Evolutionary conservation across 2,113 vertebrate species (phyloP), one percentile per base, ranked within the genome.

Genomic region (Vombatus ursinus): DNA sequence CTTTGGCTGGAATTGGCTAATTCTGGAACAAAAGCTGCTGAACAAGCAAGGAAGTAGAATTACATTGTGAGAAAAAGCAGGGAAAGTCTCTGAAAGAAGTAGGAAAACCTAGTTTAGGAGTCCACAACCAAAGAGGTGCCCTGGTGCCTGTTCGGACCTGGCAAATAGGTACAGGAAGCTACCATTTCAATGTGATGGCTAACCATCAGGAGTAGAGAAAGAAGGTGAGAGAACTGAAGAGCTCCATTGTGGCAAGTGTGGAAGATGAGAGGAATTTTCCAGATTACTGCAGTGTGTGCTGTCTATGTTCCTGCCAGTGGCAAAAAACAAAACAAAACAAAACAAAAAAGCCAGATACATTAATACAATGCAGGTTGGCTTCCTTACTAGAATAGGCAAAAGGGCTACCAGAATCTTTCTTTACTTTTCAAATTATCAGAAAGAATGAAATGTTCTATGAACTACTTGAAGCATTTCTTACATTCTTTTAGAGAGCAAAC

Each of bases 21-120:
- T 84, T 84, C n/a, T 84, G 68, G n/a, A 84, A 84, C 68, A 84
- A 84, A 84, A 84, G n/a, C 68, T 84, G 68, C 68, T 84, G 68
- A 84, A 77, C 61, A 77, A n/a, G 61, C 61, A 77, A 77, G 37
- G 14, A n/a, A n/a, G 16, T 77, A 77, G 54, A 57, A 84, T 84
- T n/a, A 84, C 68, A 84, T 44, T 84, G 68, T 84, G 68, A 84
- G 68, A 84, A 84, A 61, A 84, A 84, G n/a, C 68, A 84, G 68
- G 68, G n/a, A 31, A 77, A 24, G 49, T 10, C 50, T 25, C 22
- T 1, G 48, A 44, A 12, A n/a, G 47, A 50, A 92, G 25, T 44
- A 92, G 8, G 44, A 50, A n/a, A 51, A 11, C 37, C 61, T 24
- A 6, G 61, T n/a, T 51, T 9, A 51, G 49, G 92, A n/a, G 31